Evolutionary conservation across 2,888 invertebrate genomes (phyloP).

Genomic region (Plutella xylostella): DNA sequence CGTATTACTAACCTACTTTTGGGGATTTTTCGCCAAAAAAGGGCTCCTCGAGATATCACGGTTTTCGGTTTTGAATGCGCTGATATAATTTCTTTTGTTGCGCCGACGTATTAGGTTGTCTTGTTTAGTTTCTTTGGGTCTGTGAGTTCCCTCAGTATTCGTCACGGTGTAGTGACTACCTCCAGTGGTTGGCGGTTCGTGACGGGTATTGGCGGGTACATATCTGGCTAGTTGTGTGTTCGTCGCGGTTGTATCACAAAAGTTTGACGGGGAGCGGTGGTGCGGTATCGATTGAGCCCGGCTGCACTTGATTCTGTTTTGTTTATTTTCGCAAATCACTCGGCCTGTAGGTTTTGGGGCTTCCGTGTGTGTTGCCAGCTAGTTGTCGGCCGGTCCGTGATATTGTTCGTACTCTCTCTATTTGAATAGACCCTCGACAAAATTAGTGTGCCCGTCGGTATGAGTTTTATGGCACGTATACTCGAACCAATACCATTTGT

Average conservation of each 20-base stretch:
- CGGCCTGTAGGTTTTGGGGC: slow-evolving; percentile 63
- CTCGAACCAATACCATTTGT: too few species aligned
- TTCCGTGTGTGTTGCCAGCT: slow-evolving; percentile 50
- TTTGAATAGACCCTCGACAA: too few species aligned
- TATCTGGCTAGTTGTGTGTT: slow-evolving; percentile 8
- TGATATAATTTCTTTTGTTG: slow-evolving; percentile 59
- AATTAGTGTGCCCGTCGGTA: too few species aligned
- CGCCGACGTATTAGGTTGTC: slow-evolving; percentile 39
- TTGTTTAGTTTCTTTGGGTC: slow-evolving; percentile 44
- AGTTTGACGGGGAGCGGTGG: slow-evolving; percentile 50
- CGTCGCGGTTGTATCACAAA: slow-evolving; percentile 36
- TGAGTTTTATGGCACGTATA: too few species aligned
- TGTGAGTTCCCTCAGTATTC: slow-evolving; percentile 16
- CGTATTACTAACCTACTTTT: slow-evolving; percentile 70
- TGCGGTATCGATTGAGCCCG: slow-evolving; percentile 53
- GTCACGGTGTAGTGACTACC: slow-evolving; percentile 13
- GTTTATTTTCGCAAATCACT: slow-evolving; percentile 53
- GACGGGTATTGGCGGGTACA: neutral
- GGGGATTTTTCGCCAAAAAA: slow-evolving; percentile 55
- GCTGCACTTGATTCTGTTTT: slow-evolving; percentile 37
- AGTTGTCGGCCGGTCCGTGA: slow-evolving; percentile 27
- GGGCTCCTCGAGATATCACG: slow-evolving; percentile 52
- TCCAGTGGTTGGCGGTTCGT: too few species aligned
- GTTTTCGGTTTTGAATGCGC: slow-evolving; percentile 55
- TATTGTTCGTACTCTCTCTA: too few species aligned